phyloP scores from a whole-genome alignment of 2,797 vertebrate genomes.

The Caiman crocodilus region DNA sequence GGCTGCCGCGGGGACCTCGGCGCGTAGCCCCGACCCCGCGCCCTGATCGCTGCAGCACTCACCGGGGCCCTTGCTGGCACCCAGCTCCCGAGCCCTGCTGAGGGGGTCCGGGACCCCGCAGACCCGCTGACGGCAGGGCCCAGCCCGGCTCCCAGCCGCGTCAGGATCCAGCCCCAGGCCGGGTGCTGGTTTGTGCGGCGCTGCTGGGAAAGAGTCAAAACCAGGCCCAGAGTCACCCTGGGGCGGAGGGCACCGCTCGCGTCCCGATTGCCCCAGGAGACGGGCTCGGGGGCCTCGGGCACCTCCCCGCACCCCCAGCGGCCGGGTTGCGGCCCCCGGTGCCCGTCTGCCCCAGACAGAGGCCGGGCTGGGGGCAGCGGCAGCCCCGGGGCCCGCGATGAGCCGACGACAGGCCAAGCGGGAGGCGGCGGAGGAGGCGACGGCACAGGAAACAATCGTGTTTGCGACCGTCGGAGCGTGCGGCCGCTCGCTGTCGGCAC shows the following conservation, averaged over 20 bases:
- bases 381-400: background rate
- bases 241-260: background rate
- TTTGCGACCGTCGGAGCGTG: background rate
- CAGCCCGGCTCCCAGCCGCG: background rate
- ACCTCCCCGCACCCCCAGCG: background rate
- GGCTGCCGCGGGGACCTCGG: background rate
- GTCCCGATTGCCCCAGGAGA: background rate
- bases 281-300: too few relatives aligned
- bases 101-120: too few relatives aligned
- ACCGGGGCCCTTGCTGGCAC: too few relatives aligned
- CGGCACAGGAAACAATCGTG: background rate
- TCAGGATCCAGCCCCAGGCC: background rate
- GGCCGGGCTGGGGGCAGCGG: background rate
- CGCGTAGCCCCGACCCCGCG: accelerated
- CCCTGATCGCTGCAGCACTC: background rate
- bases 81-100: background rate
- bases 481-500: background rate
- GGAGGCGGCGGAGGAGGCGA: background rate
- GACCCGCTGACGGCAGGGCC: too few relatives aligned
- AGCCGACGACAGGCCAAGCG: background rate
- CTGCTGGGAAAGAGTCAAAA: background rate
- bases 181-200: too few relatives aligned
- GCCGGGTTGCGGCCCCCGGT: background rate
- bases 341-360: background rate
- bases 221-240: too few relatives aligned